Conservation (phyloP, 1,140 invertebrate genomes). For the Euwallacea similis region DNA sequence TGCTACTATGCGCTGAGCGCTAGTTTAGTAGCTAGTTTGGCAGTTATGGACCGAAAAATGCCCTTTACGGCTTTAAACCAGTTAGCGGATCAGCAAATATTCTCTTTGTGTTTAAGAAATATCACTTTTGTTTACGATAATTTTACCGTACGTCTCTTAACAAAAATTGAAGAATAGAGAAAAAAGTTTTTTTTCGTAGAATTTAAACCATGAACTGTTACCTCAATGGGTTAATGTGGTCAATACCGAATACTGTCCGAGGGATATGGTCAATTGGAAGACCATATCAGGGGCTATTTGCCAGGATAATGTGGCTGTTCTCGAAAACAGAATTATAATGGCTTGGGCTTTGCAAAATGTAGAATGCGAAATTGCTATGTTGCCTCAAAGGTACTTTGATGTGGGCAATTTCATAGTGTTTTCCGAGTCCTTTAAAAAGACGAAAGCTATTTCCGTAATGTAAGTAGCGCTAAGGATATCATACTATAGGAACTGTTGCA, state of each 20-base stretch:
- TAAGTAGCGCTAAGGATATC: slow-evolving; percentile 31
- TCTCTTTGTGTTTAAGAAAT: slow-evolving; percentile 46
- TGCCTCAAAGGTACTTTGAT: slow-evolving; percentile 41
- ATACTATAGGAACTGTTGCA: too few species aligned
- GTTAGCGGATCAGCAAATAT: slow-evolving; percentile 33
- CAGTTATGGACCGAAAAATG: slow-evolving; percentile 39
- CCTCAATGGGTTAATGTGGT: slow-evolving; percentile 44
- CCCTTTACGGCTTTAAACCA: slow-evolving; percentile 44
- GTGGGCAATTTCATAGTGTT: slow-evolving; percentile 44
- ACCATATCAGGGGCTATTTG: slow-evolving; percentile 45
- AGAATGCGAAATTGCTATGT: slow-evolving; percentile 39
- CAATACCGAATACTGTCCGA: slow-evolving; percentile 44
- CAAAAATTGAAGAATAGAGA: neutral
- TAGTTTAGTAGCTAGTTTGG: slow-evolving; percentile 46
- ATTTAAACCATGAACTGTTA: slow-evolving; percentile 38
- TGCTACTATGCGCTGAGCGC: slow-evolving; percentile 47
- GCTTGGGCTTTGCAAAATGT: slow-evolving; percentile 37
- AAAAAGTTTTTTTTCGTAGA: slow-evolving; percentile 32
- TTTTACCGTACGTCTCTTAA: slow-evolving; percentile 44
- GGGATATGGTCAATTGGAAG: slow-evolving; percentile 38
- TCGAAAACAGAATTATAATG: slow-evolving; percentile 48
- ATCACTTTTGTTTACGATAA: slow-evolving; percentile 50
- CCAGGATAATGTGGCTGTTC: slow-evolving; percentile 42
- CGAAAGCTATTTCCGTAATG: slow-evolving; percentile 39
- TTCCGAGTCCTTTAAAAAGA: slow-evolving; percentile 39